Evolutionary conservation across 2,888 invertebrate species (phyloP).

Genomic region (Sthenelais limicola): DNA sequence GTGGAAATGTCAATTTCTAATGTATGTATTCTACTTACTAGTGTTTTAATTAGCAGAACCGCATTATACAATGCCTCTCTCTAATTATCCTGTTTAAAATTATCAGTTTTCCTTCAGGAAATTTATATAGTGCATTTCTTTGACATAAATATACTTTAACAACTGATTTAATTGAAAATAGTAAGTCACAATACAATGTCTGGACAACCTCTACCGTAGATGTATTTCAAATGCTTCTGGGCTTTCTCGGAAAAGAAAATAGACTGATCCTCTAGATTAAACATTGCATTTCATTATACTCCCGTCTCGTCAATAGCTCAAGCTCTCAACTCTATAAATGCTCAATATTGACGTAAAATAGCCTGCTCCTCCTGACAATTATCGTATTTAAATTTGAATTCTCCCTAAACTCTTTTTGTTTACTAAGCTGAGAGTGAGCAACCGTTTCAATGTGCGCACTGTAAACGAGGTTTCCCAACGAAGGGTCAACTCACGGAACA

Average conservation of each 20-base stretch:
- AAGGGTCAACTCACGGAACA: background rate
- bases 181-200: too few species aligned
- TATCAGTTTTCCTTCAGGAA: too few species aligned
- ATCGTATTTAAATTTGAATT: background rate
- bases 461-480: background rate
- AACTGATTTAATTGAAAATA: too few species aligned
- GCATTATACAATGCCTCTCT: background rate
- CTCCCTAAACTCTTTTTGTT: background rate
- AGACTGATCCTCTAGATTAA: too few species aligned
- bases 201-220: too few species aligned
- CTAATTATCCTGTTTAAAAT: background rate
- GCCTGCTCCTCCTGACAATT: background rate
- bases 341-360: background rate
- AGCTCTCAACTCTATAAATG: background rate
- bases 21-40: background rate
- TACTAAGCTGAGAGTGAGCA: constrained; percentile 13
- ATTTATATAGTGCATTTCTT: too few species aligned
- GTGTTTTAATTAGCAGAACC: too few species aligned
- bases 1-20: background rate
- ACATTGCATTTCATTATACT: too few species aligned
- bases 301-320: too few species aligned
- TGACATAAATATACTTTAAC: too few species aligned
- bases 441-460: constrained; percentile 18
- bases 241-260: too few species aligned
- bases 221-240: too few species aligned